Conservation (phyloP, 2,797 vertebrate species). For the Tokudaia tokunoshimensis region DNA sequence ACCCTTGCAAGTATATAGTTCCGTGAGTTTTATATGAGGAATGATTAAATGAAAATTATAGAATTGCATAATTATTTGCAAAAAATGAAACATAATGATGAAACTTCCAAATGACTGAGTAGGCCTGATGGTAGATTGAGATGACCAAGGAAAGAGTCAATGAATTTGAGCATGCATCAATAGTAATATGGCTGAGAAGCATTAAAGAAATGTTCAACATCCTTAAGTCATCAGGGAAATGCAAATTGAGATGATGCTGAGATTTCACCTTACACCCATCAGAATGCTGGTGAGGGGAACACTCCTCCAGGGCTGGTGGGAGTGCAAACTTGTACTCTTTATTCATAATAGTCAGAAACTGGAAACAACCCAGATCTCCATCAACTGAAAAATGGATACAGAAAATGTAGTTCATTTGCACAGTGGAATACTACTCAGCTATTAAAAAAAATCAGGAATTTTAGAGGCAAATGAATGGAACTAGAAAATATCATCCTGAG, state of each 20-base stretch:
- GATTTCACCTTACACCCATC: too few species aligned
- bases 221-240: too few species aligned
- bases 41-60: conserved; percentile 30
- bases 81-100: neutral
- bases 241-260: too few species aligned
- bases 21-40: conserved; percentile 15
- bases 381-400: neutral
- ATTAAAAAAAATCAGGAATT: neutral
- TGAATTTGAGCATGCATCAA: neutral
- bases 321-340: neutral
- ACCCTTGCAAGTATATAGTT: neutral
- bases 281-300: neutral
- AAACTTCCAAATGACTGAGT: neutral
- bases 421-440: neutral
- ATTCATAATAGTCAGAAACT: neutral
- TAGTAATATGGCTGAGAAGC: neutral
- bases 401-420: neutral
- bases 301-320: neutral
- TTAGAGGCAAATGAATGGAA: neutral
- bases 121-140: conserved; percentile 10
- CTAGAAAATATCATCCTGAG: neutral
- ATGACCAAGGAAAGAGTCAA: neutral
- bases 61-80: neutral
- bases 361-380: neutral
- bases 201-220: neutral